A percentile compares a stretch with the other conserved stretches of the same genome.
phyloP scores from a whole-genome alignment of 92 coral and sea anemone species.

The Pocillopora grandis region DNA sequence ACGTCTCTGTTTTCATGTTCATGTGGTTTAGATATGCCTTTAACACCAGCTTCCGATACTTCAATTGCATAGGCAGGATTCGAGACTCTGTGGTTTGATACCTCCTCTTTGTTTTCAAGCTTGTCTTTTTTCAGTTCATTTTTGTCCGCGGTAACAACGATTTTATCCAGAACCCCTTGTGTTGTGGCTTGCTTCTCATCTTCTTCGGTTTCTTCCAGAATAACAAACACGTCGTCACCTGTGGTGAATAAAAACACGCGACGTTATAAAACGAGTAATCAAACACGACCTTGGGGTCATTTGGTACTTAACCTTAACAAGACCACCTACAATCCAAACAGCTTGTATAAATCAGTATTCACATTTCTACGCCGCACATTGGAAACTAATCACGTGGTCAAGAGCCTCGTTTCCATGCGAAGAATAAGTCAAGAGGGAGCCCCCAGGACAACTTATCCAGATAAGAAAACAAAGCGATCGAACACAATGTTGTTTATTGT shows the following conservation, averaged over 20 bases:
- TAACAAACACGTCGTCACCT: constrained; percentile 1
- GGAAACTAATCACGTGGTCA: constrained; percentile 9
- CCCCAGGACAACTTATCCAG: not conserved
- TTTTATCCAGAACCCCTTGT: not conserved
- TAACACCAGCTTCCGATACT: not conserved
- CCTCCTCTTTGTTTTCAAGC: not conserved
- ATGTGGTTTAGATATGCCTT: not conserved
- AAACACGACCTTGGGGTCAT: no score
- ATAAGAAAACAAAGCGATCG: not conserved
- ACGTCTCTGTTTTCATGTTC: not conserved
- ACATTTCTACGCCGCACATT: not conserved
- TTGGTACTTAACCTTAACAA: no score
- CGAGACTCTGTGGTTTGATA: not conserved
- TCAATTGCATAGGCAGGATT: not conserved
- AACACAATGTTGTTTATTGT: no score
- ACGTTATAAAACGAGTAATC: no score
- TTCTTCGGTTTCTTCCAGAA: constrained; percentile 9
- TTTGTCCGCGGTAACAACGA: not conserved
- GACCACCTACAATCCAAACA: not conserved
- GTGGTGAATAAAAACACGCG: not conserved
- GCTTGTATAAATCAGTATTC: not conserved
- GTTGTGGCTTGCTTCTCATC: not conserved
- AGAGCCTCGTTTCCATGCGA: constrained; percentile 58
- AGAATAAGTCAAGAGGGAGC: not conserved
- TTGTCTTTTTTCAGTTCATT: not conserved